Percentiles rank a stretch among this genome's conserved stretches.
Conservation (phyloP, 1,140 invertebrate genomes). For the Augochlora pura region DNA sequence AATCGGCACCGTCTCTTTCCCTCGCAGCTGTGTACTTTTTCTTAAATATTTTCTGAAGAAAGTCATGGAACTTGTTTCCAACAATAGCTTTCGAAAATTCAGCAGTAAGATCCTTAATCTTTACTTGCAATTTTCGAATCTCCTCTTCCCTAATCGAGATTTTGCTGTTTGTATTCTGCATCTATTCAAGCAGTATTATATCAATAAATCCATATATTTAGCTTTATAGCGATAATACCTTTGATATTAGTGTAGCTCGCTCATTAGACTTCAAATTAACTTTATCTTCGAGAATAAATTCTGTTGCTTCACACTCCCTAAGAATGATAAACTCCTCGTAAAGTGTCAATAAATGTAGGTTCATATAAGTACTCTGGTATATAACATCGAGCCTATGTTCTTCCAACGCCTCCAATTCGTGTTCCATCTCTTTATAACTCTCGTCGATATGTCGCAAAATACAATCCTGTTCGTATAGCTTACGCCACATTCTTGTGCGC, state of each 20-base stretch:
- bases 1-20: conserved; percentile 63
- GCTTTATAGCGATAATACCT: conserved; percentile 22
- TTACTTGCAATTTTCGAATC: conserved; percentile 78
- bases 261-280: conserved; percentile 73
- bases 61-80: conserved; percentile 88
- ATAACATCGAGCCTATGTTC: conserved; percentile 84
- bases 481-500: conserved; percentile 64
- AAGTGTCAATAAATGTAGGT: conserved; percentile 86
- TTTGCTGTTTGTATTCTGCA: conserved; percentile 47
- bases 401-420: conserved; percentile 82
- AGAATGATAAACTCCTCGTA: conserved; percentile 90
- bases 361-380: conserved; percentile 83
- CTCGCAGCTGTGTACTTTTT: conserved; percentile 83
- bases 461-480: conserved; percentile 84
- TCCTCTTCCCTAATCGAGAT: conserved; percentile 48
- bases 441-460: conserved; percentile 82
- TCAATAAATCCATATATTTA: neutral
- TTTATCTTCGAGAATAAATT: conserved; percentile 82
- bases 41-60: conserved; percentile 88
- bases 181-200: conserved; percentile 49
- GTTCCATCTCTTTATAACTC: conserved; percentile 84
- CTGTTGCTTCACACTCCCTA: conserved; percentile 87
- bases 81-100: conserved; percentile 83
- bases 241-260: neutral
- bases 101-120: conserved; percentile 80